A percentile compares a stretch with the other conserved stretches of the same genome.
These are phyloP conservation scores for Bolborhynchus lineola DNA, from an alignment of 2,113 vertebrate species.

Conservation along the genomic window DNA sequence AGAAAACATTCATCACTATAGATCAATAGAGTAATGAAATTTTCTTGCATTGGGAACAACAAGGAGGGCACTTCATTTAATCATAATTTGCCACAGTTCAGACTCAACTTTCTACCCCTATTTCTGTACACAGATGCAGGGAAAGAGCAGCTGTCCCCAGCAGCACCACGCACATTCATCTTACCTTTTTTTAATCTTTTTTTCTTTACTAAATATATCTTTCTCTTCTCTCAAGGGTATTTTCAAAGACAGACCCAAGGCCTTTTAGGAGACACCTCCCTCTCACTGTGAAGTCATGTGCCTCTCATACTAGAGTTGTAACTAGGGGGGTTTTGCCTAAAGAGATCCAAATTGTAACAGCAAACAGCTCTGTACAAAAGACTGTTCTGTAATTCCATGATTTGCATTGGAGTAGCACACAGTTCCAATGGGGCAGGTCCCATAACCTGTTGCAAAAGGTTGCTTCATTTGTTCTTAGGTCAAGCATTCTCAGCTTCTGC, in stretches of 20 bases:
- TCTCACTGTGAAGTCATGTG: background rate
- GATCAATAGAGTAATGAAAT: slow-evolving; percentile 37
- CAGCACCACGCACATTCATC: background rate
- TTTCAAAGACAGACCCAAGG: background rate
- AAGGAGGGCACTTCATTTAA: slow-evolving; percentile 6
- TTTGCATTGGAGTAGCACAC: background rate
- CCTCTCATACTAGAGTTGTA: background rate
- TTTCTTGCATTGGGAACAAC: background rate
- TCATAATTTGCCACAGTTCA: slow-evolving; percentile 28
- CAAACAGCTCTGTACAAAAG: background rate
- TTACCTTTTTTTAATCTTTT: rapidly evolving
- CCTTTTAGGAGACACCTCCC: background rate
- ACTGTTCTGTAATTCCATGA: background rate
- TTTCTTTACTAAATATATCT: background rate
- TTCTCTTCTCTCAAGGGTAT: background rate
- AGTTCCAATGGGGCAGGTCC: background rate
- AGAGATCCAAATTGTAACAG: background rate
- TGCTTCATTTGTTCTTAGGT: background rate
- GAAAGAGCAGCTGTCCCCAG: background rate
- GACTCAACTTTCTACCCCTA: background rate
- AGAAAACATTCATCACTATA: background rate
- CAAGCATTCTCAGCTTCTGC: background rate
- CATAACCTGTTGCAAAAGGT: background rate
- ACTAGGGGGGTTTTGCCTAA: background rate
- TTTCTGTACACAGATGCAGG: background rate